phyloP scores from a whole-genome alignment of 2,888 invertebrate species.

The Poecilobothrus nobilitatus region DNA sequence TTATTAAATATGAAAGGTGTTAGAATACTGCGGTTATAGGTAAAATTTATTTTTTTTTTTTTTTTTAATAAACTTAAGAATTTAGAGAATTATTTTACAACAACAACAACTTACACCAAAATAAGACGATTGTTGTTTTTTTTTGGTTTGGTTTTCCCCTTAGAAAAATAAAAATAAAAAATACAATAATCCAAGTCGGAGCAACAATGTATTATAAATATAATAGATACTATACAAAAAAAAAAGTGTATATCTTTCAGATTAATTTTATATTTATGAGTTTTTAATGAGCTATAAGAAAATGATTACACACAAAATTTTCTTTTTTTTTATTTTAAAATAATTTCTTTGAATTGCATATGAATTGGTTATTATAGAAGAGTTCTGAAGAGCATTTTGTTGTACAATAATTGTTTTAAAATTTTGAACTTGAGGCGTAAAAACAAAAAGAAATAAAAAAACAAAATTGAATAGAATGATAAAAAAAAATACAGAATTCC shows the following conservation, averaged over 20 bases:
- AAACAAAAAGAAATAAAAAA: neutral
- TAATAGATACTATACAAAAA: neutral
- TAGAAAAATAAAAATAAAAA: neutral
- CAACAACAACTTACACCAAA: too few relatives aligned
- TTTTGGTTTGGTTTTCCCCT: too few relatives aligned
- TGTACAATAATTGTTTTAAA: neutral
- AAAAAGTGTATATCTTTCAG: neutral
- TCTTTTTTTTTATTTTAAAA: neutral
- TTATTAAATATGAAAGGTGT: neutral
- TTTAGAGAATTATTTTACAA: neutral
- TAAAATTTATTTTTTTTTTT: neutral
- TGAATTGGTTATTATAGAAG: neutral
- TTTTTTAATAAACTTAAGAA: neutral
- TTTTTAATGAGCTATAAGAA: slow-evolving; percentile 6
- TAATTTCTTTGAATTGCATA: neutral
- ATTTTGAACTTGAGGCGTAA: neutral
- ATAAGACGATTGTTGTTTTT: too few relatives aligned
- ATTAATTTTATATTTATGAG: slow-evolving; percentile 1
- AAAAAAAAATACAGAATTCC: neutral
- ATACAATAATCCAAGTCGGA: neutral
- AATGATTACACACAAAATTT: neutral
- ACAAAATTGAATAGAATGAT: neutral
- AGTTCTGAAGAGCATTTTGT: neutral
- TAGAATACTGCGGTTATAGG: neutral
- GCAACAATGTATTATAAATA: neutral